phyloP scores from a whole-genome alignment of 2,113 vertebrate genomes.

The Elaphurus davidianus region DNA sequence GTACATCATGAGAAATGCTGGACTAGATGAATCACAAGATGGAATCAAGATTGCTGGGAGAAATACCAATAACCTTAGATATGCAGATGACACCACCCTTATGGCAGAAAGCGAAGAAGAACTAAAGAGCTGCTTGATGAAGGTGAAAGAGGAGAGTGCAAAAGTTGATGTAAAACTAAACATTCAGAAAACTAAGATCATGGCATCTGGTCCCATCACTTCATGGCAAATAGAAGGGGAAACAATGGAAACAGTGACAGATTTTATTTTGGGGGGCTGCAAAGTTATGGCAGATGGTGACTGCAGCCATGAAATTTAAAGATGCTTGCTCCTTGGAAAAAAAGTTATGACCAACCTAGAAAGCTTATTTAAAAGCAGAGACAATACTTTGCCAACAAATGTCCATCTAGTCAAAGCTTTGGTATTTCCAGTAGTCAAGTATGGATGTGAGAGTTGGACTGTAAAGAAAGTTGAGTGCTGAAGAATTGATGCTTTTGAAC shows the following conservation, averaged over 20 bases:
- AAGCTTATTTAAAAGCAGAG: not conserved
- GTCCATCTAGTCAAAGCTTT: not conserved
- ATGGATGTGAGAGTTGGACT: not conserved
- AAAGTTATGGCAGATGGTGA: rapidly evolving
- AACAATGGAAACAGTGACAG: not conserved
- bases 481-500: not conserved
- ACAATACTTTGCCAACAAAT: not conserved
- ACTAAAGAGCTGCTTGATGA: not conserved
- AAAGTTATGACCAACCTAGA: not conserved
- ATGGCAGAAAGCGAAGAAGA: not conserved
- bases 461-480: not conserved
- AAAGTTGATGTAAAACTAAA: not conserved
- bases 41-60: not conserved
- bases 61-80: not conserved
- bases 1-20: not conserved
- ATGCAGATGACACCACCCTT: not conserved
- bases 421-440: not conserved
- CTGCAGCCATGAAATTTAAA: not conserved
- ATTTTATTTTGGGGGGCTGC: not conserved
- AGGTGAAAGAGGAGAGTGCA: not conserved
- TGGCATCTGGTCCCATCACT: not conserved
- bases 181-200: not conserved
- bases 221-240: not conserved
- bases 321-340: not conserved
- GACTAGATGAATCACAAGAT: not conserved